Evolutionary conservation across 2,113 vertebrate genomes (phyloP).

Genomic region (Nycticryphes semicollaris): DNA sequence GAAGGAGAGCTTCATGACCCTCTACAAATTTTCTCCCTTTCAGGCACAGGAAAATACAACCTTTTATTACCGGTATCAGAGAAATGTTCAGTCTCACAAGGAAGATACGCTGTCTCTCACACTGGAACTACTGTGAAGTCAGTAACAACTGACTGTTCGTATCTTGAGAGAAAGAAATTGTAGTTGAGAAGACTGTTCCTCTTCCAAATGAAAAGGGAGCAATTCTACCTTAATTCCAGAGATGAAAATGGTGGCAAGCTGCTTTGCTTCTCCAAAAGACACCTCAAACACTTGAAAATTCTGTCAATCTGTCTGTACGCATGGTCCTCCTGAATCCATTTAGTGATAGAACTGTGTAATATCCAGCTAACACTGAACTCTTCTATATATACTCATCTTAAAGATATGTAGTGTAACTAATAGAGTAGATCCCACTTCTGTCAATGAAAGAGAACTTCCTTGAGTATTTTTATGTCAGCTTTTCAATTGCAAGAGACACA

Average conservation of each 20-base stretch:
- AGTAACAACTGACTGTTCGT: neutral
- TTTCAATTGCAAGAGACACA: neutral
- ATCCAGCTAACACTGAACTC: neutral
- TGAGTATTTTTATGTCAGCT: neutral
- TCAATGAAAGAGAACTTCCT: neutral
- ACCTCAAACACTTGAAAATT: neutral
- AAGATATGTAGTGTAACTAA: neutral
- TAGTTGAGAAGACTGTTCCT: neutral
- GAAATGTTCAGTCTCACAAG: neutral
- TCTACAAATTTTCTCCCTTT: neutral
- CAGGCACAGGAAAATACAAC: neutral
- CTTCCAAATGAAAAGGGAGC: neutral
- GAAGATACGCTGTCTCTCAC: neutral
- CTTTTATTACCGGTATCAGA: neutral
- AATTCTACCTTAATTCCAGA: neutral
- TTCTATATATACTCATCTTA: neutral
- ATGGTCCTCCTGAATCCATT: accelerated
- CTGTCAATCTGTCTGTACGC: neutral
- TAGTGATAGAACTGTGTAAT: neutral
- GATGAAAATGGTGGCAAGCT: neutral
- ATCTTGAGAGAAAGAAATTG: neutral
- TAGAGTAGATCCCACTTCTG: neutral
- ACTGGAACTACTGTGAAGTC: neutral
- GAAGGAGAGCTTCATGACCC: neutral
- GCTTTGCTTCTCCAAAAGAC: neutral